Conservation (phyloP, 2,888 invertebrate genomes). For the Leptopilina drosophilae region DNA sequence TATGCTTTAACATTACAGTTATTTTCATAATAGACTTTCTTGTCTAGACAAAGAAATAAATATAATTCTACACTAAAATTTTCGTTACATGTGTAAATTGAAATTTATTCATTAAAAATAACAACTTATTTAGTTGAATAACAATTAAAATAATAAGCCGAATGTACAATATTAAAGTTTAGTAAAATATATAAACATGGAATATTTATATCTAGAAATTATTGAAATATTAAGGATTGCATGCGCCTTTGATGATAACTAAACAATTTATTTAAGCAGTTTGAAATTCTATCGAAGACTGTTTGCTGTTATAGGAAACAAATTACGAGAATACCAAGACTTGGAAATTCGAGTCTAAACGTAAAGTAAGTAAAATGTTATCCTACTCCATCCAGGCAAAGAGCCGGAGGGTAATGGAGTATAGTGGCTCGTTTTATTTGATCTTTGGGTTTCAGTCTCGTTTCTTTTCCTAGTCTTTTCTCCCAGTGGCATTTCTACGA, state of each 20-base stretch:
- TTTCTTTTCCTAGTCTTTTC: constrained; percentile 24
- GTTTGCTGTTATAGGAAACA: constrained; percentile 3
- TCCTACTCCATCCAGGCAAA: constrained; percentile 32
- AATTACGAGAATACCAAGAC: constrained; percentile 21
- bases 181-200: no score
- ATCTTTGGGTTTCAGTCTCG: constrained; percentile 34
- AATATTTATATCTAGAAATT: no score
- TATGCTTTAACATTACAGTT: no score
- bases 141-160: no score
- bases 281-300: constrained; percentile 6
- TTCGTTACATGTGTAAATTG: no score
- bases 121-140: no score
- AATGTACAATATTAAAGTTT: no score
- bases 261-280: neutral
- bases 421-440: constrained; percentile 37
- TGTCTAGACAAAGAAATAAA: no score
- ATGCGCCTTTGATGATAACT: neutral
- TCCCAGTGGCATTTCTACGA: constrained; percentile 25
- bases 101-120: no score
- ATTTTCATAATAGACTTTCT: no score
- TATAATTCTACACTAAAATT: no score
- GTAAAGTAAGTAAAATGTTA: constrained; percentile 37
- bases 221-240: neutral
- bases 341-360: constrained; percentile 31
- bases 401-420: constrained; percentile 38